Evolutionary conservation across 2,113 vertebrate species (phyloP).

Genomic region (Crotalus helleri): DNA sequence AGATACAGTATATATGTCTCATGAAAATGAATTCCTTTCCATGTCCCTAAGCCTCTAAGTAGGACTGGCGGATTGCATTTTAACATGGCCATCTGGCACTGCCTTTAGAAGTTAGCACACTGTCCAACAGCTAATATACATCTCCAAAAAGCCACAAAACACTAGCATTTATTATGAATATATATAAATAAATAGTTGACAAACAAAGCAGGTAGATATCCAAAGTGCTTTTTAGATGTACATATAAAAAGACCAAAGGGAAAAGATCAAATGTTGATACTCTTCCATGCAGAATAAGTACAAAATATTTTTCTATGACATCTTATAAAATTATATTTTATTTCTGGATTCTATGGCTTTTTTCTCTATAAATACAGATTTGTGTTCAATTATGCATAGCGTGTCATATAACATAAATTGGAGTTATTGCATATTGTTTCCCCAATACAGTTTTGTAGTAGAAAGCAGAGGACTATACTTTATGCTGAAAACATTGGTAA

Average conservation of each 20-base stretch:
- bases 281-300: constrained; percentile 54
- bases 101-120: neutral
- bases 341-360: constrained; percentile 53
- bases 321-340: constrained; percentile 50
- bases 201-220: constrained; percentile 56
- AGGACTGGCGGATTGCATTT: neutral
- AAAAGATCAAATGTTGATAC: constrained; percentile 44
- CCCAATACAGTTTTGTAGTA: constrained; percentile 34
- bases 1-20: neutral
- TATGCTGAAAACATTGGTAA: constrained; percentile 44
- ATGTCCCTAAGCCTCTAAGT: neutral
- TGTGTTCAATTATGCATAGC: constrained; percentile 47
- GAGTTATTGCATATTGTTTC: constrained; percentile 49
- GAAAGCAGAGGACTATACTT: constrained; percentile 47
- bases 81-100: neutral
- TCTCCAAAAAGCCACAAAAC: constrained; percentile 41
- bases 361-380: constrained; percentile 39
- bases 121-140: neutral
- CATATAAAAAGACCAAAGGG: constrained; percentile 55
- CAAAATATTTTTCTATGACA: constrained; percentile 48
- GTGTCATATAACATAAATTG: constrained; percentile 44
- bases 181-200: constrained; percentile 69
- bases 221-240: constrained; percentile 73
- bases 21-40: neutral
- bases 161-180: constrained; percentile 64